Base-by-base conservation (phyloP, 1,140 invertebrate genomes). In the Eurytemora carolleeae region DNA sequence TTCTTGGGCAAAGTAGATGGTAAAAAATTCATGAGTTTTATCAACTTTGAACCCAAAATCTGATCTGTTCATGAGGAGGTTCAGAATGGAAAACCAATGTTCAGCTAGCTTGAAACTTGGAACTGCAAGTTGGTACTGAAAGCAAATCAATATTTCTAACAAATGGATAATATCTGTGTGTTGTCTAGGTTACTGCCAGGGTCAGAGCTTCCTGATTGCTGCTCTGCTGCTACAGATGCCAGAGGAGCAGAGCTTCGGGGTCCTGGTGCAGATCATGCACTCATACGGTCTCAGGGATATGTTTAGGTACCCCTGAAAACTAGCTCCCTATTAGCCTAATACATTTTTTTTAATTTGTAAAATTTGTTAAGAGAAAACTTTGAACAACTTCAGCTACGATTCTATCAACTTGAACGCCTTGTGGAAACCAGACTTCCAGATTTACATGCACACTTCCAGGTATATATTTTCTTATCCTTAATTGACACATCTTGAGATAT, bases 181-280 rank as follows among this genome's bases (percentile, higher is more conserved):
- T 44, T 44, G n/a, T 44, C n/a, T 44, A 44, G 90, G 91, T 25
- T 99, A 99, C 74, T 98, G 94, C 73, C 96, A 99, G 75, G 95
- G 95, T 21, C 77, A 98, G 21, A 96, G 91, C 71, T 98, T 98
- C 72, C 76, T 98, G 44, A 90, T 90, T 58, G 95, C 94, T 65
- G 90, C 91, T 64, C 75, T 98, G 56, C 74, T 98, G 16, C 75
- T 98, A 62, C 94, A 98, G 89, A 98, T 98, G 92, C 94, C 94
- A 0, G 95, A 99, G 76, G 95, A 99, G 71, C 92, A 98, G 78
- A 91, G 94, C 1, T 99, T 99, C 73, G 92, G 88, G 72, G 83
- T 98, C 2, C 72, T 99, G 52, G 88, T 97, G 1, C 86, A 90
- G 67, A 81, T 98, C 3, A 98, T 99, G 94, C 96, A 91, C 70